These are phyloP conservation scores for Drosophila sp. DNA, from an alignment of 1,140 invertebrate genomes.

Conservation along the genomic window DNA sequence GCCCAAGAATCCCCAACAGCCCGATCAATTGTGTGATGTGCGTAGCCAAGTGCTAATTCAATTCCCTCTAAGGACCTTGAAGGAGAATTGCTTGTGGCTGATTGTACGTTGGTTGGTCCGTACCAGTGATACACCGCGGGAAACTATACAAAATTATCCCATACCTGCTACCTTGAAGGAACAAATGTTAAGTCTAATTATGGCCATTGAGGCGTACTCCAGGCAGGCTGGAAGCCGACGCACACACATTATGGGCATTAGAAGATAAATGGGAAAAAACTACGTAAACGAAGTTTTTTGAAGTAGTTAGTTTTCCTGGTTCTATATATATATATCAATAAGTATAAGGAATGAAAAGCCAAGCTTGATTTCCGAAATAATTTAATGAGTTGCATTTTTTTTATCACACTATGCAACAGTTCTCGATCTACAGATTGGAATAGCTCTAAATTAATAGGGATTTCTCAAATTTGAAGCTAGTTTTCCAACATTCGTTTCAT, in stretches of 20 bases:
- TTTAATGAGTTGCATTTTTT: slow-evolving; percentile 34
- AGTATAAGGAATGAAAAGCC: slow-evolving; percentile 42
- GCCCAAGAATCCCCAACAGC: slow-evolving; percentile 54
- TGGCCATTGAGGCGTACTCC: slow-evolving; percentile 54
- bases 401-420: neutral
- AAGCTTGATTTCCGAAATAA: slow-evolving; percentile 72
- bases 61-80: slow-evolving; percentile 63
- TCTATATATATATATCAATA: neutral
- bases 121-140: slow-evolving; percentile 36
- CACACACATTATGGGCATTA: slow-evolving; percentile 24
- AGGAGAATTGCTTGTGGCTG: slow-evolving; percentile 64
- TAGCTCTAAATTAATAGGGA: neutral
- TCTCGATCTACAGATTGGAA: neutral
- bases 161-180: slow-evolving; percentile 68
- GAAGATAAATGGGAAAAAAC: slow-evolving; percentile 2
- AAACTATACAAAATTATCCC: slow-evolving; percentile 42
- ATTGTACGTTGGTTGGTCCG: slow-evolving; percentile 53
- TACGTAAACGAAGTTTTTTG: slow-evolving; percentile 10
- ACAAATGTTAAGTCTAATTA: slow-evolving; percentile 46
- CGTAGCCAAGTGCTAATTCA: slow-evolving; percentile 70
- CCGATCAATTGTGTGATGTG: slow-evolving; percentile 54
- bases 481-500: neutral
- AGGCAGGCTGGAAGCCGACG: slow-evolving; percentile 37
- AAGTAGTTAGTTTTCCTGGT: slow-evolving; percentile 3
- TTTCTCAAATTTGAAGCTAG: neutral